Base-by-base conservation (phyloP, 2,888 invertebrate genomes). In the Sarcophaga carnaria region DNA sequence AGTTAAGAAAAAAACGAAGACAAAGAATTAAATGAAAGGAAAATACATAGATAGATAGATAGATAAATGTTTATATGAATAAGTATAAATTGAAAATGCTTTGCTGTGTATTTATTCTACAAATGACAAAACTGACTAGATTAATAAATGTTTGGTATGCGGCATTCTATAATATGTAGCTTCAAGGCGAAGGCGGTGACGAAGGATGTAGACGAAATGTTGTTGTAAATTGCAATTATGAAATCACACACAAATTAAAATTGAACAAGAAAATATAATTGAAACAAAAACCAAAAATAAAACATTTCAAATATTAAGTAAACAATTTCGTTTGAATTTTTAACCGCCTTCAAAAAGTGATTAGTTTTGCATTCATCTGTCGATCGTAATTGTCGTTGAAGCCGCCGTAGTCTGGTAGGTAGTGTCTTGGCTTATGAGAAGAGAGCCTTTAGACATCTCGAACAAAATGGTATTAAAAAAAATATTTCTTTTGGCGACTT, bases 161-260 rank as follows among this genome's bases (percentile, higher is more conserved):
- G 75, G 27, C 12, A 54, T 54, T 54, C 17, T 54, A 54, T 54
- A 54, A 54, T 14, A 22, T 22, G 22, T 22, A 54, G 10, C 17
- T 54, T 54, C 14, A 54, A 54, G 14, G 54, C 54, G 22, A 63
- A n/a, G 47, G 63, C 11, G 47, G 1, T 54, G 25, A 60, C 12
- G 20, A 60, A 60, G 71, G 60, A 60, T n/a, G 60, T 4, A 62
- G n/a, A 45, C 17, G 60, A 45, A 60, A 76, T 76, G 8, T 62
- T 49, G 20, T 59, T 66, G 66, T 67, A 27, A 64, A 66, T 66
- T 37, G 66, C 20, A 74, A 80, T 80, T 69, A 74, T 74, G 62
- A 80, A 74, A 80, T 62, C 62, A 22, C 14, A 54, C 66, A 14
- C 8, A 37, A 37, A 37, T 37, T 37, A 37, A 76, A 67, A 22